These are phyloP conservation scores for Melanchra persicariae DNA, from an alignment of 2,888 invertebrate genomes.

Conservation along the genomic window DNA sequence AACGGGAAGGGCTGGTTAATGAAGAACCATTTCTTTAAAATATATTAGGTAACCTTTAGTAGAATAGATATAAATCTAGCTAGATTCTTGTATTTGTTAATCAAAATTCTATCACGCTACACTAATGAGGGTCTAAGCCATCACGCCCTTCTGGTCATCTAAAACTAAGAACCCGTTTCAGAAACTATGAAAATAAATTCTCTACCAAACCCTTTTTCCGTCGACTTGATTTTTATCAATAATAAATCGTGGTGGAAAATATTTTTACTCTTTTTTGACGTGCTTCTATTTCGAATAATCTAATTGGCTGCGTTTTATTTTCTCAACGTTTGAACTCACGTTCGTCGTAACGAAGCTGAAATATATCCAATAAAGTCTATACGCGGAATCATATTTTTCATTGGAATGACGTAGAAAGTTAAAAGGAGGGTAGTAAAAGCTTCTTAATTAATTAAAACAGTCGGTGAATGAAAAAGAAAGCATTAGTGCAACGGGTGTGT, in stretches of 20 bases:
- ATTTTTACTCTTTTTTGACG: conserved; percentile 25
- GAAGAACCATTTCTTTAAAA: not conserved
- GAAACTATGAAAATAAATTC: conserved; percentile 20
- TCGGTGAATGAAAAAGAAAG: conserved; percentile 21
- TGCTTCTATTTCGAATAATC: conserved; percentile 23
- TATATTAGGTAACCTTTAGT: not conserved
- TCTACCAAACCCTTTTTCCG: conserved; percentile 14
- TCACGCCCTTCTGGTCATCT: not conserved
- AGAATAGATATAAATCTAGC: not conserved
- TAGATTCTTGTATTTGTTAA: not conserved
- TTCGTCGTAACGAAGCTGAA: conserved; percentile 35
- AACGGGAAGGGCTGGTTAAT: not conserved
- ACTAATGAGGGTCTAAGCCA: not conserved
- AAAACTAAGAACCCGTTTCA: not conserved
- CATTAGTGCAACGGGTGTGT: conserved; percentile 26
- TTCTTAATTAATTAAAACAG: conserved; percentile 51
- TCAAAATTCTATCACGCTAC: not conserved
- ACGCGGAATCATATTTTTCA: conserved; percentile 34
- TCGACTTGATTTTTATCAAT: conserved; percentile 20
- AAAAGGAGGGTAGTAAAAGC: conserved; percentile 41
- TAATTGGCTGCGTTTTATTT: conserved; percentile 53
- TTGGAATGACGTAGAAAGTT: conserved; percentile 28
- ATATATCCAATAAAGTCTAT: conserved; percentile 49
- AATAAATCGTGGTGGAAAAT: conserved; percentile 18
- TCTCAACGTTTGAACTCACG: conserved; percentile 32